Percentiles rank a stretch among this genome's conserved stretches.
These are phyloP conservation scores for Mionectes olivaceus DNA, from an alignment of 2,797 vertebrate species.

Conservation along the genomic window DNA sequence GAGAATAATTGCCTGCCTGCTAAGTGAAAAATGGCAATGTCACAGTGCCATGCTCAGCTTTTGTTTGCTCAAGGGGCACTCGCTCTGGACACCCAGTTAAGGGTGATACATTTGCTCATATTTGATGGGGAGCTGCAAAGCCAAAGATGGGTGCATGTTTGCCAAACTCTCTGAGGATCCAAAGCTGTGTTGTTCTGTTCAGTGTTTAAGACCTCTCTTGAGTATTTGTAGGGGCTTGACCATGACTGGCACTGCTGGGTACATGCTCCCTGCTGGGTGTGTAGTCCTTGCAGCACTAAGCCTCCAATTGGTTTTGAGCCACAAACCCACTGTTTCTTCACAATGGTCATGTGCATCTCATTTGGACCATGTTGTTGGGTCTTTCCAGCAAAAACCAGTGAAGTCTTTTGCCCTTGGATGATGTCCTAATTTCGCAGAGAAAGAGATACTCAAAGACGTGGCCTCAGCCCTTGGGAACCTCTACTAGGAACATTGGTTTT, in stretches of 20 bases:
- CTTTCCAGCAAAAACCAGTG: background rate
- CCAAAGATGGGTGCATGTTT: background rate
- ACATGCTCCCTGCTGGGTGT: background rate
- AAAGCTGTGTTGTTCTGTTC: background rate
- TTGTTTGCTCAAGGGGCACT: background rate
- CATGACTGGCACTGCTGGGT: background rate
- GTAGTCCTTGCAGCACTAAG: background rate
- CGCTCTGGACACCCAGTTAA: background rate
- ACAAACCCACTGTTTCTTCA: background rate
- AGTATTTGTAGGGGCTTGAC: background rate
- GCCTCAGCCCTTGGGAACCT: background rate
- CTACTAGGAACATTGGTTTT: background rate
- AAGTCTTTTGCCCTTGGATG: background rate
- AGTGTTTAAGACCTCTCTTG: background rate
- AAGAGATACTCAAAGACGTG: background rate
- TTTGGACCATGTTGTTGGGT: background rate
- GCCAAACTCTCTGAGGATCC: background rate
- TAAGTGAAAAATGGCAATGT: background rate
- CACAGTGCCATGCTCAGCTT: background rate
- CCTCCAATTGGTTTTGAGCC: background rate
- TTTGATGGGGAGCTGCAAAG: background rate
- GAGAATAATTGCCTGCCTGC: constrained; percentile 23
- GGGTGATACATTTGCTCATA: background rate
- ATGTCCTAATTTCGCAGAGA: background rate
- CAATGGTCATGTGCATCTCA: background rate